phyloP scores from a whole-genome alignment of 2,888 invertebrate species.

The Polydrusus tereticollis region DNA sequence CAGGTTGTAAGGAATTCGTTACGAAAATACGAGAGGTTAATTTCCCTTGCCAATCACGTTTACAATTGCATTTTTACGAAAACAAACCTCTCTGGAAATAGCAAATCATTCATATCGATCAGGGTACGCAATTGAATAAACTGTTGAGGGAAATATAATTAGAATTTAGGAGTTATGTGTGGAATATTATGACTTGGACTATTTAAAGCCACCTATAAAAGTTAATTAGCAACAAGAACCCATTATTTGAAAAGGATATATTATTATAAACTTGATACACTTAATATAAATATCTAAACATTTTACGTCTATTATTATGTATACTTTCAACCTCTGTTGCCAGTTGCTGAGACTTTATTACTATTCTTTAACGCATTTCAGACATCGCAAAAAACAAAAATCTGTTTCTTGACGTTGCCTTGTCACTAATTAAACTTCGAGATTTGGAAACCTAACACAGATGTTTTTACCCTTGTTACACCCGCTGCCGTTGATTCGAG shows the following conservation, averaged over 20 bases:
- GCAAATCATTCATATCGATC: slow-evolving; percentile 15
- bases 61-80: slow-evolving; percentile 11
- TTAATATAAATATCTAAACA: too few relatives aligned
- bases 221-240: not conserved
- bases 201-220: slow-evolving; percentile 8
- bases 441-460: slow-evolving; percentile 41
- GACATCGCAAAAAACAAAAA: not conserved
- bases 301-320: too few relatives aligned
- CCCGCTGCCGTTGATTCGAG: not conserved
- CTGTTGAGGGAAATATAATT: slow-evolving; percentile 3
- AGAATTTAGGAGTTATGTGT: not conserved
- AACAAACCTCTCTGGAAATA: slow-evolving; percentile 1
- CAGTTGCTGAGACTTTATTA: too few relatives aligned
- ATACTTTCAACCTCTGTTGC: too few relatives aligned
- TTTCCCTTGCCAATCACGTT: slow-evolving; percentile 12
- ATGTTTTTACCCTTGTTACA: slow-evolving; percentile 24
- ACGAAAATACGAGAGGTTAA: not conserved
- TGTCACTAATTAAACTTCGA: slow-evolving; percentile 39
- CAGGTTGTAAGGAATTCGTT: not conserved
- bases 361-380: not conserved
- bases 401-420: slow-evolving; percentile 11
- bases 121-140: not conserved
- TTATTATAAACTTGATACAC: too few relatives aligned
- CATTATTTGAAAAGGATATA: too few relatives aligned
- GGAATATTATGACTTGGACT: not conserved